A percentile compares a stretch with the other conserved stretches of the same genome.
Conservation (phyloP, 2,797 vertebrate species). For the Lutra lutra region DNA sequence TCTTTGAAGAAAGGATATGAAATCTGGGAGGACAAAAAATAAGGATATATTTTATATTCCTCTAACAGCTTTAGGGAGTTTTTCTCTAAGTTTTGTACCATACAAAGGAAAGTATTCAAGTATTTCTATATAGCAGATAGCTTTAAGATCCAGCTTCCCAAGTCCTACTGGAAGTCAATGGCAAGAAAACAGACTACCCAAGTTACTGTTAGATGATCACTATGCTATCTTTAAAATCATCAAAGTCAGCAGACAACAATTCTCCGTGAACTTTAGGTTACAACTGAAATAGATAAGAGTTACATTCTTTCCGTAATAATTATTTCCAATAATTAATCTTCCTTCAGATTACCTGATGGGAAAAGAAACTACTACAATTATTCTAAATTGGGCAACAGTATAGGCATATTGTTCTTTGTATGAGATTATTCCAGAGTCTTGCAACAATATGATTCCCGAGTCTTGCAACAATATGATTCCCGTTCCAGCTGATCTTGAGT, state of each 20-base stretch:
- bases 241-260: constrained; percentile 42
- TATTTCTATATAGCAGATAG: neutral
- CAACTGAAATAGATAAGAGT: neutral
- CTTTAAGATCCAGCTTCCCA: constrained; percentile 44
- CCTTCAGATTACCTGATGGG: constrained; percentile 39
- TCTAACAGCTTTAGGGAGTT: neutral
- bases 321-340: constrained; percentile 64
- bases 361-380: constrained; percentile 57
- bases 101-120: neutral
- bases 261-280: constrained; percentile 41
- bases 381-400: neutral
- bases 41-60: neutral
- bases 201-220: constrained; percentile 51
- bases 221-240: neutral
- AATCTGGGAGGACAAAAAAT: constrained; percentile 51
- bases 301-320: constrained; percentile 13
- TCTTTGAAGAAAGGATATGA: constrained; percentile 43
- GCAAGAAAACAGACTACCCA: constrained; percentile 52
- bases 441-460: neutral
- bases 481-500: neutral
- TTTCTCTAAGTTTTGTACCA: neutral
- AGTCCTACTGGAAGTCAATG: neutral
- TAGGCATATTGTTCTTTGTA: neutral
- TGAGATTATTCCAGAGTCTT: neutral
- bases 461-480: neutral